These are phyloP conservation scores for Gephyroberyx darwinii DNA, from an alignment of 2,797 vertebrate genomes.

Conservation along the genomic window DNA sequence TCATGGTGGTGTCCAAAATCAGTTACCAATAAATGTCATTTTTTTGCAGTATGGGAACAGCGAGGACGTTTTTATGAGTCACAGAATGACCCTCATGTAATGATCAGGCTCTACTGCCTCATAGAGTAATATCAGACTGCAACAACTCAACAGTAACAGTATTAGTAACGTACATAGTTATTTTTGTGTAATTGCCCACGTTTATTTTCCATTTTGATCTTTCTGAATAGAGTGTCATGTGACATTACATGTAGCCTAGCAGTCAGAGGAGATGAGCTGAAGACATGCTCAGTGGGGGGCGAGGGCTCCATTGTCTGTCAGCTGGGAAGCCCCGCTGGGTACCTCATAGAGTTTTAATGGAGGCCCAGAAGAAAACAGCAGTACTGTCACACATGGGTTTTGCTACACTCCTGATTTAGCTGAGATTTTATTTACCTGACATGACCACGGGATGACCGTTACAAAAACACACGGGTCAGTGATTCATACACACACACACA, in stretches of 20 bases:
- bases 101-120: too few relatives aligned
- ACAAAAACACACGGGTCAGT: too few relatives aligned
- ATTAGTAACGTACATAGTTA: neutral
- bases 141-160: neutral
- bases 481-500: neutral
- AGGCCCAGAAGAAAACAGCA: constrained; percentile 13
- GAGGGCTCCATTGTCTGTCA: constrained; percentile 37
- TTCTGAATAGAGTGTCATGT: constrained; percentile 10
- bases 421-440: neutral
- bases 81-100: too few relatives aligned
- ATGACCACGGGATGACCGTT: neutral
- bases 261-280: constrained; percentile 18
- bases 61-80: too few relatives aligned
- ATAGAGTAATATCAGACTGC: constrained; percentile 22
- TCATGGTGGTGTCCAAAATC: too few relatives aligned
- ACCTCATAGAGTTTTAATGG: constrained; percentile 52
- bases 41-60: too few relatives aligned
- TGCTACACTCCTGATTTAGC: neutral
- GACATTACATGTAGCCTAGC: neutral
- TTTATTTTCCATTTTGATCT: neutral
- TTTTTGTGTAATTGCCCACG: neutral
- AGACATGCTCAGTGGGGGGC: constrained; percentile 32
- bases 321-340: constrained; percentile 47
- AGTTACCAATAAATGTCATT: too few relatives aligned
- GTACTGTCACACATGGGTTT: constrained; percentile 14